Evolutionary conservation across 2,797 vertebrate species (phyloP).

Genomic region (Gymnocypris eckloni): DNA sequence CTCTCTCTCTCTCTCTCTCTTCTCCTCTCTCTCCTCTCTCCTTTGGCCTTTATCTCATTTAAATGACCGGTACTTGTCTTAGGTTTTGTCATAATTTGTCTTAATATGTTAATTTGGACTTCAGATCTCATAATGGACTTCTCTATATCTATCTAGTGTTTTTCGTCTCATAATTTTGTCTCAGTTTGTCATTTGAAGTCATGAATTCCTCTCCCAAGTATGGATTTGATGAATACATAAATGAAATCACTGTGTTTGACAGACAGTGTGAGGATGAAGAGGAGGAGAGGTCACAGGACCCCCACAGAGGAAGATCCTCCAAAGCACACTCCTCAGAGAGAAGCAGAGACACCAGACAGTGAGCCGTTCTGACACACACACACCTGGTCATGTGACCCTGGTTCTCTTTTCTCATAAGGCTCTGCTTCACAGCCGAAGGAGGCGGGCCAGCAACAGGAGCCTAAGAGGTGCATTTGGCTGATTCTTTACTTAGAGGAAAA

Average conservation of each 20-base stretch:
- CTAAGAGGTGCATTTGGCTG: constrained; percentile 48
- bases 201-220: not conserved
- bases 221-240: too few relatives aligned
- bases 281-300: constrained; percentile 59
- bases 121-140: too few relatives aligned
- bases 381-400: not conserved
- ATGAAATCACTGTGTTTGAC: not conserved
- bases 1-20: too few relatives aligned
- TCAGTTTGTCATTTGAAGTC: not conserved
- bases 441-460: constrained; percentile 40
- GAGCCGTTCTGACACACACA: too few relatives aligned
- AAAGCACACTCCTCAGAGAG: constrained; percentile 47
- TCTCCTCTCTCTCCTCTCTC: not conserved
- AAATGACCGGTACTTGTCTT: too few relatives aligned
- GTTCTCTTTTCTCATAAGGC: not conserved
- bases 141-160: too few relatives aligned
- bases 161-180: too few relatives aligned
- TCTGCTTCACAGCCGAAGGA: constrained; percentile 48
- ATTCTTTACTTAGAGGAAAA: not conserved
- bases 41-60: too few relatives aligned
- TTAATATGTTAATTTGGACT: too few relatives aligned
- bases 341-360: too few relatives aligned
- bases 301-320: constrained; percentile 66
- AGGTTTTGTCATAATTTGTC: too few relatives aligned
- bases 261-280: constrained; percentile 59